Percentiles rank a stretch among this genome's conserved stretches.
phyloP scores from a whole-genome alignment of 1,140 invertebrate genomes.

The Calosoma granatense region DNA sequence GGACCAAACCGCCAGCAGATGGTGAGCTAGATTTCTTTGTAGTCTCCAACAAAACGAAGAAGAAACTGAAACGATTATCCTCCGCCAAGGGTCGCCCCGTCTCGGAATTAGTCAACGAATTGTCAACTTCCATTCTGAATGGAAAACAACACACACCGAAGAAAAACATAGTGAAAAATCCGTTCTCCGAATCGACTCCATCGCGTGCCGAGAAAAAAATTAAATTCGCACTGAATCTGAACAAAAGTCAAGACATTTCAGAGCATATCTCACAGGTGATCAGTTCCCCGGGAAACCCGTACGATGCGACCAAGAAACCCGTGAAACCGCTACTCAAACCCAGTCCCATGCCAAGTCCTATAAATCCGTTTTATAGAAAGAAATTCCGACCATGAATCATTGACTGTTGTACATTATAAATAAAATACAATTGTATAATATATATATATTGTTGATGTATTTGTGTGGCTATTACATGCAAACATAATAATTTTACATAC shows the following conservation, averaged over 20 bases:
- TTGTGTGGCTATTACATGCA: too few relatives aligned
- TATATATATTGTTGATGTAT: too few relatives aligned
- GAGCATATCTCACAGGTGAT: conserved; percentile 59
- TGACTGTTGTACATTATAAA: too few relatives aligned
- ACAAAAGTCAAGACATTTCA: conserved; percentile 51
- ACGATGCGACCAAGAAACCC: conserved; percentile 55
- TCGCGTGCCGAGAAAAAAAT: conserved; percentile 37
- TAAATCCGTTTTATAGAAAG: conserved; percentile 63
- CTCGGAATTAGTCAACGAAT: neutral
- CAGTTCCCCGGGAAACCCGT: conserved; percentile 61
- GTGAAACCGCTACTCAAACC: conserved; percentile 57
- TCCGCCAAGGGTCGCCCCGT: conserved; percentile 10
- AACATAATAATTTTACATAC: too few relatives aligned
- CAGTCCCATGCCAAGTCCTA: conserved; percentile 52
- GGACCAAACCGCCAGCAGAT: conserved; percentile 30
- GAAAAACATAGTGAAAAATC: conserved; percentile 17
- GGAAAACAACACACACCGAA: neutral
- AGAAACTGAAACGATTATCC: conserved; percentile 2
- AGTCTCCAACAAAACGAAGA: conserved; percentile 30
- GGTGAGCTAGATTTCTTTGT: conserved; percentile 36
- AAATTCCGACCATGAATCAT: conserved; percentile 26
- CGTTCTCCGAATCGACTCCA: conserved; percentile 9
- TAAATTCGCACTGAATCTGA: conserved; percentile 54
- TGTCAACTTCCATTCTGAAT: neutral
- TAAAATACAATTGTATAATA: too few relatives aligned